Evolutionary conservation across 2,797 vertebrate species (phyloP).

Genomic region (Eulemur albifrons): DNA sequence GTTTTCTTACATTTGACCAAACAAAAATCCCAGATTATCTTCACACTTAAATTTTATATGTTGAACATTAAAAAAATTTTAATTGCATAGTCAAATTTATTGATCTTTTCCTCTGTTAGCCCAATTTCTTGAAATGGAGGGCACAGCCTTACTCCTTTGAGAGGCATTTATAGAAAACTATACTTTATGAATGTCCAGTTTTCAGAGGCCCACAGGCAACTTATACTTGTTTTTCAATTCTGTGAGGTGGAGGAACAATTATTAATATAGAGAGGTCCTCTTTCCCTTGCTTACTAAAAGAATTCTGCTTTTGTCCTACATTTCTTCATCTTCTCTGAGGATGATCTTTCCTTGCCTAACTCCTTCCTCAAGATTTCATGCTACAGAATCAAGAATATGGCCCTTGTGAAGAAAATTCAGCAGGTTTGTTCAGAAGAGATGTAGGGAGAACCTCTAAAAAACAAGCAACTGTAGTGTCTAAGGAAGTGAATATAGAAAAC

Average conservation of each 20-base stretch:
- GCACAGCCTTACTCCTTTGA: not conserved
- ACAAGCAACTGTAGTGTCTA: not conserved
- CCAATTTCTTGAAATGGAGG: not conserved
- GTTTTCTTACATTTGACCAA: not conserved
- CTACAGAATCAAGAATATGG: not conserved
- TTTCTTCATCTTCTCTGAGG: not conserved
- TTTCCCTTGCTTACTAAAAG: not conserved
- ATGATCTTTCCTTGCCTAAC: not conserved
- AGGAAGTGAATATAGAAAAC: not conserved
- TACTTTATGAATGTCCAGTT: not conserved
- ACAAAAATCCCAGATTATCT: conserved; percentile 31
- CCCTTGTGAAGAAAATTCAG: not conserved
- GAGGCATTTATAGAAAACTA: not conserved
- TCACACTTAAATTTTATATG: not conserved
- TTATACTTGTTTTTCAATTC: not conserved
- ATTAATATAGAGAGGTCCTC: not conserved
- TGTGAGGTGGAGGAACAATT: not conserved
- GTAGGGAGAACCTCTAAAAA: not conserved
- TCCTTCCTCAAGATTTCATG: not conserved
- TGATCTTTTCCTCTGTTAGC: not conserved
- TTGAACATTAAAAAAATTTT: not conserved
- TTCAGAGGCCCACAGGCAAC: not conserved
- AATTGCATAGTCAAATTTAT: not conserved
- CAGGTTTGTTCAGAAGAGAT: not conserved
- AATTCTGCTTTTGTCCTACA: not conserved